These are phyloP conservation scores for Clarias pachynema DNA, from an alignment of 2,797 vertebrate species.

Conservation along the genomic window DNA sequence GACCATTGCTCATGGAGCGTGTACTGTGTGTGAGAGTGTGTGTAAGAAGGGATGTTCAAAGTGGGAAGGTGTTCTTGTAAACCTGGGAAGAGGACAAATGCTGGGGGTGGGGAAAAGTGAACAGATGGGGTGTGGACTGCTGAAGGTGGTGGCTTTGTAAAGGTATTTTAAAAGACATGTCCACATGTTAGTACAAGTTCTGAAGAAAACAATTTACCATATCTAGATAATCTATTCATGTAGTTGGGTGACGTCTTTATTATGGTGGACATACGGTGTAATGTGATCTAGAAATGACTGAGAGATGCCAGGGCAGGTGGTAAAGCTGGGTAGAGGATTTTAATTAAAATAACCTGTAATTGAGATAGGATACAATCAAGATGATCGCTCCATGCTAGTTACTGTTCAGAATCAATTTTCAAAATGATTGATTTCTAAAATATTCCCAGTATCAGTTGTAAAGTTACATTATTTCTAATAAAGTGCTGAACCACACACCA, in stretches of 20 bases:
- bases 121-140: constrained; percentile 35
- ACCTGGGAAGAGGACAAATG: constrained; percentile 15
- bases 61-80: constrained; percentile 10
- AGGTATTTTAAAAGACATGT: constrained; percentile 43
- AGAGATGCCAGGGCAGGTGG: background rate
- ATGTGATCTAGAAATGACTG: background rate
- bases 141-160: constrained; percentile 27
- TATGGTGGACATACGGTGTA: background rate
- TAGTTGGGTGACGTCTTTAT: background rate
- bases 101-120: constrained; percentile 3
- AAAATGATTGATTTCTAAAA: background rate
- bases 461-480: background rate
- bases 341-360: background rate
- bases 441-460: background rate
- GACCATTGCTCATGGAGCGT: background rate
- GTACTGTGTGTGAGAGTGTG: background rate
- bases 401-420: background rate
- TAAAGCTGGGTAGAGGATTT: background rate
- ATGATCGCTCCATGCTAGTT: background rate
- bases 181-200: constrained; percentile 50
- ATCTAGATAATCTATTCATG: background rate
- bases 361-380: background rate
- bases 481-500: background rate
- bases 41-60: constrained; percentile 11
- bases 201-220: background rate